phyloP scores from a whole-genome alignment of 2,113 vertebrate genomes.

The Mirounga angustirostris region DNA sequence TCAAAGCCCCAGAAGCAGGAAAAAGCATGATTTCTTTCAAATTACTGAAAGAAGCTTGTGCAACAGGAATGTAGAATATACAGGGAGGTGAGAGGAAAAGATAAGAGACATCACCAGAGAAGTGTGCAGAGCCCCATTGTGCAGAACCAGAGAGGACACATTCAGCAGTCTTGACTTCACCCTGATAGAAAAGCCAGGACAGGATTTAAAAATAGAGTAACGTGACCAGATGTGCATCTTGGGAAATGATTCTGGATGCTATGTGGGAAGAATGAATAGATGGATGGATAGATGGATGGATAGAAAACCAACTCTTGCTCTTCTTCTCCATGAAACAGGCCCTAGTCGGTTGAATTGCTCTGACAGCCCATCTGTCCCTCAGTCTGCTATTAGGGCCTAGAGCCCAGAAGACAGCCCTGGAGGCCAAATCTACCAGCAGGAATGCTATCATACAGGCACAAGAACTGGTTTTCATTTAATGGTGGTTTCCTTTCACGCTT shows the following conservation, averaged over 20 bases:
- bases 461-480: slow-evolving; percentile 57
- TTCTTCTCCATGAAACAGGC: background rate
- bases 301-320: background rate
- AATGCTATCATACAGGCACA: background rate
- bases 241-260: background rate
- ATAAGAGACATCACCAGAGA: background rate
- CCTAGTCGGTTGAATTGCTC: background rate
- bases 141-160: background rate
- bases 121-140: background rate
- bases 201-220: background rate
- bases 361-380: background rate
- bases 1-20: background rate
- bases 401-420: background rate
- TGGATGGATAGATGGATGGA: background rate
- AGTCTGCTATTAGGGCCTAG: background rate
- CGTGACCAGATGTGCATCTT: background rate
- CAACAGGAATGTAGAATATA: background rate
- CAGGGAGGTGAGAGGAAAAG: background rate
- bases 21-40: background rate
- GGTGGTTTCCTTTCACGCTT: slow-evolving; percentile 59
- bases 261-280: background rate
- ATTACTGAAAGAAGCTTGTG: background rate
- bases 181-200: background rate
- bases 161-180: background rate
- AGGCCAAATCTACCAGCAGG: background rate